Conservation (phyloP, 30 jellyfish, hydroid and myxozoan genomes). For the Aurelia sp. region DNA sequence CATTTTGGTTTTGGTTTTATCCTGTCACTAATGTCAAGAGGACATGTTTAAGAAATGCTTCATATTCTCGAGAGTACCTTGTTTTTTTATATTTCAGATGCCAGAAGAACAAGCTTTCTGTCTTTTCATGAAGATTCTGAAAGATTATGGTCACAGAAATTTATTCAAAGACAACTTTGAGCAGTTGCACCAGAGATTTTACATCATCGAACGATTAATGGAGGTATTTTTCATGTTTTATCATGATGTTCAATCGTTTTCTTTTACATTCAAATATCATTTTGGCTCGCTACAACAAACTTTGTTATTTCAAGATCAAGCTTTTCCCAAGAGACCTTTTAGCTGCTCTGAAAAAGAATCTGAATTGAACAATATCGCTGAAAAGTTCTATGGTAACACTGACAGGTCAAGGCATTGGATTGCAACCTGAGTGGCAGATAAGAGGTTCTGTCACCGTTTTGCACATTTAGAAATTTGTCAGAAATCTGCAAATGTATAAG, state of each 20-base stretch:
- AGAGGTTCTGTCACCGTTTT: no score
- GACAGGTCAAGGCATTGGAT: no score
- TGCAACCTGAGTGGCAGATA: no score
- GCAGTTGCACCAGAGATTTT: slow-evolving; percentile 76
- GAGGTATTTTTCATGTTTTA: slow-evolving; percentile 54
- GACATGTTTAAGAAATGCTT: no score
- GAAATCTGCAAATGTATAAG: no score
- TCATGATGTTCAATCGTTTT: not conserved
- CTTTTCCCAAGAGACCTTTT: no score
- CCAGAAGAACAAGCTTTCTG: slow-evolving; percentile 93
- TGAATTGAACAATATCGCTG: no score
- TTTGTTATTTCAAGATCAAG: not conserved
- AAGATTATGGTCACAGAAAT: slow-evolving; percentile 85
- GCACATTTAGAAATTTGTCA: no score
- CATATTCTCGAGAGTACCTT: not conserved
- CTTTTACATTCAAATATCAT: no score
- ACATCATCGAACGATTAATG: slow-evolving; percentile 76
- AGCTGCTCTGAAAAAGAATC: no score
- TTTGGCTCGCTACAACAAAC: not conserved
- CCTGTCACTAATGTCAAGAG: no score
- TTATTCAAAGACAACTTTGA: slow-evolving; percentile 78
- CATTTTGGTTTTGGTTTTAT: not conserved
- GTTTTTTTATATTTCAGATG: slow-evolving; percentile 44
- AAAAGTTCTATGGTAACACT: no score
- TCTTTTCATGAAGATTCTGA: slow-evolving; percentile 77